Conservation (phyloP, 2,113 vertebrate species). For the Nothocercus julius region DNA sequence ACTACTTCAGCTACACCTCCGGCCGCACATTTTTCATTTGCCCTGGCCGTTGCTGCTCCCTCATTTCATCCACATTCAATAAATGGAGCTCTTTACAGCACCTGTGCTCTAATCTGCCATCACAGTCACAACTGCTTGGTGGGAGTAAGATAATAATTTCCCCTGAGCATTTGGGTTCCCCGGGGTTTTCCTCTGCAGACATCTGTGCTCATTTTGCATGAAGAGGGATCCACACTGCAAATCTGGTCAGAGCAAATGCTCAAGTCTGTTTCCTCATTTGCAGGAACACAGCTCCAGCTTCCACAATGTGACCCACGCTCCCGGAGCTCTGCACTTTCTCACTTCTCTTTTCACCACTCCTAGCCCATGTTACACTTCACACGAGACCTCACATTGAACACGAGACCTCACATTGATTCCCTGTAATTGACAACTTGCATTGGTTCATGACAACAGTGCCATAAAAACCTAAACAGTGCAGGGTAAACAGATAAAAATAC, state of each 20-base stretch:
- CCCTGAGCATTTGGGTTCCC: not conserved
- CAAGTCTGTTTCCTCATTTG: not conserved
- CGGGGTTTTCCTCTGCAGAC: fast-evolving
- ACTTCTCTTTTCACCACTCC: not conserved
- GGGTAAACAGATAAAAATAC: conserved; percentile 42
- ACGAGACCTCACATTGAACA: not conserved
- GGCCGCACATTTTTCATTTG: not conserved
- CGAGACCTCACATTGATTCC: not conserved
- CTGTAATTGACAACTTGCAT: not conserved
- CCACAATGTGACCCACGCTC: fast-evolving
- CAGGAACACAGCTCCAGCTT: not conserved
- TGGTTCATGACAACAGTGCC: not conserved
- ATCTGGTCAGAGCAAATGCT: not conserved
- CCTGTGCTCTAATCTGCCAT: not conserved
- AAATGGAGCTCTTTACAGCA: not conserved
- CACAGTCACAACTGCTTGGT: not conserved
- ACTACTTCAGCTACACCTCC: not conserved
- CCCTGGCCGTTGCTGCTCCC: not conserved
- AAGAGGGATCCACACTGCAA: not conserved
- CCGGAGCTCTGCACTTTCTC: not conserved
- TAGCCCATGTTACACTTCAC: not conserved
- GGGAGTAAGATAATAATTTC: not conserved
- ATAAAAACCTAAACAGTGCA: conserved; percentile 22
- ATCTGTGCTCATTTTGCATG: not conserved
- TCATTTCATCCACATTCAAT: not conserved